Percentiles rank a stretch among this genome's conserved stretches.
phyloP scores from a whole-genome alignment of 2,888 invertebrate genomes.

The Girardia tigrina region DNA sequence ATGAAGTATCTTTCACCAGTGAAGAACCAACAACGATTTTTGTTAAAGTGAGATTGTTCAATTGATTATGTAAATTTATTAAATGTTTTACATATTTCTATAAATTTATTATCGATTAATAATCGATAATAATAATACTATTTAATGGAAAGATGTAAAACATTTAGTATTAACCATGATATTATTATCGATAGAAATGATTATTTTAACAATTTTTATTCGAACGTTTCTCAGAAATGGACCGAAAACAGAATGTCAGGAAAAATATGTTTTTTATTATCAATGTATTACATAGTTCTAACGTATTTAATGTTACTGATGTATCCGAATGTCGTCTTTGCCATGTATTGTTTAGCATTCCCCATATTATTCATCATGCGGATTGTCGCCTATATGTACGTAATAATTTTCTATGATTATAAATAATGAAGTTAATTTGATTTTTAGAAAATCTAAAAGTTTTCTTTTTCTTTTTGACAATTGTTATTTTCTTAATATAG shows the following conservation, averaged over 20 bases:
- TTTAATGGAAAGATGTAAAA: too few relatives aligned
- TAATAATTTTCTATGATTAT: too few relatives aligned
- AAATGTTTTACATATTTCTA: too few relatives aligned
- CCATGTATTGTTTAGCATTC: background rate
- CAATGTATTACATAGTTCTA: background rate
- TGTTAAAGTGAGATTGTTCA: too few relatives aligned
- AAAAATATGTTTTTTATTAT: background rate
- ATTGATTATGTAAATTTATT: too few relatives aligned
- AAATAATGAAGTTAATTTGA: background rate
- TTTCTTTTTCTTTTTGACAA: background rate
- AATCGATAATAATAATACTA: too few relatives aligned
- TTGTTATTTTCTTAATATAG: constrained; percentile 3
- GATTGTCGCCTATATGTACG: constrained; percentile 1
- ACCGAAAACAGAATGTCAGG: background rate
- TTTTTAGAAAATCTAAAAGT: constrained; percentile 2
- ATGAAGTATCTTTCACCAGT: too few relatives aligned
- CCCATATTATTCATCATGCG: background rate
- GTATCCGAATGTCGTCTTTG: background rate
- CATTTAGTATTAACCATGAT: too few relatives aligned
- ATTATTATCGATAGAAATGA: background rate
- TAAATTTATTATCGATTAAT: too few relatives aligned
- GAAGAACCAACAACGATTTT: too few relatives aligned
- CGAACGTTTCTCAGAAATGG: background rate
- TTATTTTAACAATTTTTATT: background rate
- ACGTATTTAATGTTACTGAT: background rate